These are phyloP conservation scores for Dasysyrphus tricinctus DNA, from an alignment of 2,888 invertebrate genomes.

Conservation along the genomic window DNA sequence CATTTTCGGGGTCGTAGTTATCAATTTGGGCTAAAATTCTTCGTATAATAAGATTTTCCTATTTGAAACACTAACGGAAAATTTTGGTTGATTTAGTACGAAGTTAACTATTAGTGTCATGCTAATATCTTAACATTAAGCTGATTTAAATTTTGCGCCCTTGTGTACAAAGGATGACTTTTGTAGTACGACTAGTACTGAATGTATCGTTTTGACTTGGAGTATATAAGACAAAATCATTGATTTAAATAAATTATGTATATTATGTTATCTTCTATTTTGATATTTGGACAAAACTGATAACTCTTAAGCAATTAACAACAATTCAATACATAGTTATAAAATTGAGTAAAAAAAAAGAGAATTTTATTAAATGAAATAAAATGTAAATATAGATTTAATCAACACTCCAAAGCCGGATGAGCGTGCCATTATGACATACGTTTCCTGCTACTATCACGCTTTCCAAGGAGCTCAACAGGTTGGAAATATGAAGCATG, in stretches of 20 bases:
- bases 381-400: constrained; percentile 90
- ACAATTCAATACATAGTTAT: not conserved
- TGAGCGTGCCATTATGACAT: constrained; percentile 99
- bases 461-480: constrained; percentile 99
- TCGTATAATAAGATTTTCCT: no score
- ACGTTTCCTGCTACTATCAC: constrained; percentile 99
- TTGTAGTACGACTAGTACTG: no score
- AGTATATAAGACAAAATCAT: not conserved
- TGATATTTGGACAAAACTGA: constrained; percentile 24
- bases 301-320: not conserved
- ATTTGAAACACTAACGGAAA: no score
- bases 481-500: constrained; percentile 87
- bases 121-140: no score
- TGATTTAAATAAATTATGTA: not conserved
- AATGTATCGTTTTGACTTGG: no score
- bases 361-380: constrained; percentile 23
- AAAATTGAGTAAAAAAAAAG: constrained; percentile 27
- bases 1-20: no score
- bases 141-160: no score
- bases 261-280: not conserved
- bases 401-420: constrained; percentile 99
- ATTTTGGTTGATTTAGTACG: no score
- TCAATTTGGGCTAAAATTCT: no score
- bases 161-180: no score
- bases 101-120: no score